Evolutionary conservation across 2,113 vertebrate genomes (phyloP).

Genomic region (Lates calcarifer): DNA sequence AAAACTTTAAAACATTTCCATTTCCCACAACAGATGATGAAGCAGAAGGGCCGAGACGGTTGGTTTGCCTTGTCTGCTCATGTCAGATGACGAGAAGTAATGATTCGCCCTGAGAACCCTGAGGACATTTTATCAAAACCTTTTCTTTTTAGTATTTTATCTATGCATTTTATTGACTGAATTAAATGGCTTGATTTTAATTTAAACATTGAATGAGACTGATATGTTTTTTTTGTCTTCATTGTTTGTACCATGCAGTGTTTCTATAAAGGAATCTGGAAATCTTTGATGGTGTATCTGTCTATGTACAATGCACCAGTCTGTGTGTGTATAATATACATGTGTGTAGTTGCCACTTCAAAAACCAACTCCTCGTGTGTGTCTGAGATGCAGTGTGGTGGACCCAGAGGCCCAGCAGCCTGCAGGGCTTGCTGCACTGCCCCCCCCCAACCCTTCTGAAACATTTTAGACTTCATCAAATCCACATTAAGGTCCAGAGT

Average conservation of each 20-base stretch:
- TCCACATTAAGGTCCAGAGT: conserved; percentile 82
- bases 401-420: not conserved
- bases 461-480: not conserved
- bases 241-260: not conserved
- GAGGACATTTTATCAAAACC: not conserved
- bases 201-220: not conserved
- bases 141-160: conserved; percentile 11
- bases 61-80: conserved; percentile 92
- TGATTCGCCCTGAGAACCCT: not conserved
- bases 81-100: conserved; percentile 71
- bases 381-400: not conserved
- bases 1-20: conserved; percentile 12
- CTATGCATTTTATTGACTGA: conserved; percentile 27
- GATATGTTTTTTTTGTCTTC: not conserved
- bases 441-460: no score
- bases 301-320: no score
- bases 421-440: no score
- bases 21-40: conserved; percentile 81
- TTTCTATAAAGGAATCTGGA: no score
- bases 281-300: no score
- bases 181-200: conserved; percentile 57
- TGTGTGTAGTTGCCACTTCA: not conserved
- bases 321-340: not conserved
- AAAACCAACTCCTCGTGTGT: not conserved
- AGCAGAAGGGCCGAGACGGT: conserved; percentile 84